phyloP scores from a whole-genome alignment of 1,140 invertebrate species.

The Ceratoteleas bidentatus region DNA sequence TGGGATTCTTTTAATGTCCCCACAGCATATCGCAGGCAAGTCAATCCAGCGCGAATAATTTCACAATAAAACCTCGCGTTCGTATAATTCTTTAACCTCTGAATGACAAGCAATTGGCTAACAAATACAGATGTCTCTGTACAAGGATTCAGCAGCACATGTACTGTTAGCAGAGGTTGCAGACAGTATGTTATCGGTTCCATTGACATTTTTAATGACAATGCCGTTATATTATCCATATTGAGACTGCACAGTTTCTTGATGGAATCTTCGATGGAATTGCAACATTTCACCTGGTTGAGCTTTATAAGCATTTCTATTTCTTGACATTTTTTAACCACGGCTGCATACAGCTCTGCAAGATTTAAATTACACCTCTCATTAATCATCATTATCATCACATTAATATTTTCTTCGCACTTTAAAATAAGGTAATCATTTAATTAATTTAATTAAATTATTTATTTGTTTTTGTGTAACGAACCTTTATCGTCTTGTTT shows the following conservation, averaged over 20 bases:
- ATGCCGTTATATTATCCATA: constrained; percentile 83
- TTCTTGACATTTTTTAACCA: constrained; percentile 88
- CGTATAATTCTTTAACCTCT: constrained; percentile 89
- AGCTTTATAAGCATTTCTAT: constrained; percentile 84
- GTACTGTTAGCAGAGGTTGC: constrained; percentile 87
- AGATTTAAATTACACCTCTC: no score
- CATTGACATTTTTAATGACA: constrained; percentile 81
- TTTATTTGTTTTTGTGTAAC: constrained; percentile 3
- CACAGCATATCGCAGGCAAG: constrained; percentile 91
- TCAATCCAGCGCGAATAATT: constrained; percentile 92
- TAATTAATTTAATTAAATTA: no score
- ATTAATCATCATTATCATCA: no score
- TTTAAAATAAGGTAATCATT: no score
- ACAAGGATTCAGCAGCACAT: constrained; percentile 88
- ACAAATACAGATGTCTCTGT: constrained; percentile 89
- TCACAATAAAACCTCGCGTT: constrained; percentile 91
- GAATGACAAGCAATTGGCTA: constrained; percentile 90
- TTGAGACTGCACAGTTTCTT: constrained; percentile 84
- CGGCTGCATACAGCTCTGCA: constrained; percentile 85
- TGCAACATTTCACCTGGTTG: constrained; percentile 82
- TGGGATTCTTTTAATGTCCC: constrained; percentile 90
- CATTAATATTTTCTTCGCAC: no score
- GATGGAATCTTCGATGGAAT: constrained; percentile 83
- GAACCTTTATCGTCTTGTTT: constrained; percentile 86
- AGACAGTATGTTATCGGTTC: constrained; percentile 88